Evolutionary conservation across 2,797 vertebrate genomes (phyloP), one percentile per base, ranked within the genome.

Genomic region (Sus cebifrons): DNA sequence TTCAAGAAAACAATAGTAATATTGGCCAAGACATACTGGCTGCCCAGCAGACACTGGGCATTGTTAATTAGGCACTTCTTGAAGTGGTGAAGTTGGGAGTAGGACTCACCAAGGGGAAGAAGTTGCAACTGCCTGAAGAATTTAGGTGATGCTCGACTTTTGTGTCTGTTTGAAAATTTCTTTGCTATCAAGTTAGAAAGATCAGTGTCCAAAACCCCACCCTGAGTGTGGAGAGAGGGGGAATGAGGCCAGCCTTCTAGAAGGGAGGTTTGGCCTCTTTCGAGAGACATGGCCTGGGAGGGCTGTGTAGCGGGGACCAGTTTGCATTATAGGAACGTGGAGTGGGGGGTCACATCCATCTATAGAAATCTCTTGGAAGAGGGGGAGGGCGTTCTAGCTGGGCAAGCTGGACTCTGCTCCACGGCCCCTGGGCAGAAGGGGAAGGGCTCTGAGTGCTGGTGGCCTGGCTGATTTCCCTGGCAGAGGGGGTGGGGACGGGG

Each of bases 161-260:
- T 83, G 5, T 17, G 27, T 70, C n/a, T 81, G 36, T 40, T 20
- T 49, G 65, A 54, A 67, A 32, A 32, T 56, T 15, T 64, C 54
- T 18, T 3, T 18, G n/a, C 23, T 67, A 60, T 36, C 58, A 78
- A 60, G 73, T 81, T 5, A 71, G 74, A 36, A 64, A 73, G 78
- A 9, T 68, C 36, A 18, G 21, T 21, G 70, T 44, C 49, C 36
- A 12, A 2, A 25, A 65, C 60, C 11, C 16, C 75, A 15, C 40
- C 8, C 8, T 5, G 0, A 7, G 6, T 12, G 84, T 52, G 40
- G 40, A 75, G 52, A 70, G 65, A 29, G 14, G 1, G 0, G 54
- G 27, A 4, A 3, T 25, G 5, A 73, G 74, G 29, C 44, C 44
- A 49, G 44, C 44, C 9, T 49, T 49, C 6, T 29, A 4, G 20